Evolutionary conservation across 2,113 vertebrate genomes (phyloP).

Genomic region (Marcusenius ussheri): DNA sequence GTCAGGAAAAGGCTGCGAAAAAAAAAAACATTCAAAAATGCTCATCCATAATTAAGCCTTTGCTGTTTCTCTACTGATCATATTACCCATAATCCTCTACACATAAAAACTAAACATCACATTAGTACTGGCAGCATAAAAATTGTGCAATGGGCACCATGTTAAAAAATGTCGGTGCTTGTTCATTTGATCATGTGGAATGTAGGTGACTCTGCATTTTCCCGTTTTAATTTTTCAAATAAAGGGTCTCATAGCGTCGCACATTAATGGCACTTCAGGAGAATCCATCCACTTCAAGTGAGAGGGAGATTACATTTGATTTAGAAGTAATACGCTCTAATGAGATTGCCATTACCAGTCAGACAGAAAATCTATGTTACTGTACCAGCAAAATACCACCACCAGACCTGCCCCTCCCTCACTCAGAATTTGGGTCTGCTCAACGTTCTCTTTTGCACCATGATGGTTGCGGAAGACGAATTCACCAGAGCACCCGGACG

Average conservation of each 20-base stretch:
- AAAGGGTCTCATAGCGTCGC: neutral
- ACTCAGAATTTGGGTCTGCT: neutral
- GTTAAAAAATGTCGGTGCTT: neutral
- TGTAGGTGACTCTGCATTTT: neutral
- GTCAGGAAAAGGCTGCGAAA: neutral
- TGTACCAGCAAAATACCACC: neutral
- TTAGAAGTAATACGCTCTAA: conserved; percentile 12
- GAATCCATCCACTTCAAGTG: conserved; percentile 3
- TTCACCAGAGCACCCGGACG: neutral
- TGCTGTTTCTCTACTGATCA: neutral
- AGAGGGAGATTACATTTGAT: conserved; percentile 19
- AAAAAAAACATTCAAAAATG: neutral
- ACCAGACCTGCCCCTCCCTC: neutral
- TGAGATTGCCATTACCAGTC: conserved; percentile 17
- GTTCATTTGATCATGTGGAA: neutral
- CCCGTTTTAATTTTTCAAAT: neutral
- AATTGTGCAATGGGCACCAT: neutral
- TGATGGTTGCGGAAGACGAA: neutral
- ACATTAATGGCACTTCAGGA: neutral
- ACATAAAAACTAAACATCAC: neutral
- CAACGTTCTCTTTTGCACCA: neutral
- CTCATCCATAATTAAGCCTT: neutral
- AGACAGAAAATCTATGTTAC: conserved; percentile 9
- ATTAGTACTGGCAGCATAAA: neutral
- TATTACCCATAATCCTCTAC: neutral